phyloP scores from a whole-genome alignment of 2,113 vertebrate genomes.

The Ailurus styani region DNA sequence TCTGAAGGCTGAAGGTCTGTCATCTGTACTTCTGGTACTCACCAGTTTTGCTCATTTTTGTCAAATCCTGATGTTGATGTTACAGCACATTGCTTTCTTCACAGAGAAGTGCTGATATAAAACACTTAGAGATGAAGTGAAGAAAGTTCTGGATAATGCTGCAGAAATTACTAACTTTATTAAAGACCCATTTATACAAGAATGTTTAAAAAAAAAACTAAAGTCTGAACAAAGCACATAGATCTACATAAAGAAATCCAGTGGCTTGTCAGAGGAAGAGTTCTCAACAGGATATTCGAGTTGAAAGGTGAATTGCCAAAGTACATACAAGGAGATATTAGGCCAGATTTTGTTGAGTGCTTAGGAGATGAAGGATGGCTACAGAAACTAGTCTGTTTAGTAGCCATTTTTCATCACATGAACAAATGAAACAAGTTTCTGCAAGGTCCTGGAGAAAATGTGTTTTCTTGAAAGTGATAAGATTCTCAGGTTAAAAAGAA shows the following conservation, averaged over 20 bases:
- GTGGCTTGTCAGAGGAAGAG: neutral
- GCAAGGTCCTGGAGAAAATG: neutral
- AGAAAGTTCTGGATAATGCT: neutral
- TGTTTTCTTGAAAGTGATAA: neutral
- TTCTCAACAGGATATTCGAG: neutral
- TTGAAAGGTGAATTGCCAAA: neutral
- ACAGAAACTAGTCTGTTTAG: neutral
- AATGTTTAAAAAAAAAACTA: neutral
- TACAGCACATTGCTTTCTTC: neutral
- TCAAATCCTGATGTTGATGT: neutral
- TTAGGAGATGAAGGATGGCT: neutral
- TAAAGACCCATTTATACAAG: neutral
- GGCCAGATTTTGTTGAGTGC: neutral
- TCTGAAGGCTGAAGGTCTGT: neutral
- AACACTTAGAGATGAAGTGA: neutral
- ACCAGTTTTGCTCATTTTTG: neutral
- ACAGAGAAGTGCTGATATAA: neutral
- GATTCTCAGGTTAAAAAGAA: slow-evolving; percentile 3
- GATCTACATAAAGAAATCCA: neutral
- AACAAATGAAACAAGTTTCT: neutral
- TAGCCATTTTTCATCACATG: neutral
- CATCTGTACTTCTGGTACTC: neutral
- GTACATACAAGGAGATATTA: neutral
- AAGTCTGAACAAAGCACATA: neutral
- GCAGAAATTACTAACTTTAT: neutral